Percentiles rank a stretch among this genome's conserved stretches.
Evolutionary conservation across 2,888 invertebrate species (phyloP).

Genomic region (Trilocha varians): DNA sequence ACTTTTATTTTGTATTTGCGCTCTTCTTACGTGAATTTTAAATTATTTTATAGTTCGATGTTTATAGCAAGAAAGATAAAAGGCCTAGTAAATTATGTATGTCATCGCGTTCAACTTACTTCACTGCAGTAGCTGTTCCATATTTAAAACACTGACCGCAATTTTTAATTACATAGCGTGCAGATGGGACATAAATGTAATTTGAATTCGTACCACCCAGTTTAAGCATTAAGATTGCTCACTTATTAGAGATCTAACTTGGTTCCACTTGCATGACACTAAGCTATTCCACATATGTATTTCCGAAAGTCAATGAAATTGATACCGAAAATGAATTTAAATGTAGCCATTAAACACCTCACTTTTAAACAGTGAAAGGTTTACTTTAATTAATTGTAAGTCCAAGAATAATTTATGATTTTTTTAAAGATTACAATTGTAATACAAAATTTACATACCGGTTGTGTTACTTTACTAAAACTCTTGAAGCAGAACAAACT

Average conservation of each 20-base stretch:
- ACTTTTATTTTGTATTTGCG: too few relatives aligned
- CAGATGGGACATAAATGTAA: conserved; percentile 7
- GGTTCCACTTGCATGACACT: conserved; percentile 4
- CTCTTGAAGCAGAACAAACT: too few relatives aligned
- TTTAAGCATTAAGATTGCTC: conserved; percentile 2
- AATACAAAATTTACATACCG: too few relatives aligned
- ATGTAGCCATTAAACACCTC: background rate
- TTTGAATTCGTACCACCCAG: conserved; percentile 6
- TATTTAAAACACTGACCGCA: conserved; percentile 5
- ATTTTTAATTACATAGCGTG: conserved; percentile 9
- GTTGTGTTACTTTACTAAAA: too few relatives aligned
- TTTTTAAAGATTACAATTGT: too few relatives aligned
- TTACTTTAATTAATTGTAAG: too few relatives aligned
- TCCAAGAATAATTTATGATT: too few relatives aligned
- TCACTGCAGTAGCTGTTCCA: background rate
- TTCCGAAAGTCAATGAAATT: background rate
- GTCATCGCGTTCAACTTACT: background rate
- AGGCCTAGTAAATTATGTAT: too few relatives aligned
- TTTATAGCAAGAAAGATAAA: too few relatives aligned
- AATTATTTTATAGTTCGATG: too few relatives aligned
- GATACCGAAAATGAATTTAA: background rate
- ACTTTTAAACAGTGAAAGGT: too few relatives aligned
- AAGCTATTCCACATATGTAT: background rate
- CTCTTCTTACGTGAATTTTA: too few relatives aligned
- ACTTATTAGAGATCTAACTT: conserved; percentile 6